Base-by-base conservation (phyloP, 1,140 invertebrate species). In the Bradysia coprophila region DNA sequence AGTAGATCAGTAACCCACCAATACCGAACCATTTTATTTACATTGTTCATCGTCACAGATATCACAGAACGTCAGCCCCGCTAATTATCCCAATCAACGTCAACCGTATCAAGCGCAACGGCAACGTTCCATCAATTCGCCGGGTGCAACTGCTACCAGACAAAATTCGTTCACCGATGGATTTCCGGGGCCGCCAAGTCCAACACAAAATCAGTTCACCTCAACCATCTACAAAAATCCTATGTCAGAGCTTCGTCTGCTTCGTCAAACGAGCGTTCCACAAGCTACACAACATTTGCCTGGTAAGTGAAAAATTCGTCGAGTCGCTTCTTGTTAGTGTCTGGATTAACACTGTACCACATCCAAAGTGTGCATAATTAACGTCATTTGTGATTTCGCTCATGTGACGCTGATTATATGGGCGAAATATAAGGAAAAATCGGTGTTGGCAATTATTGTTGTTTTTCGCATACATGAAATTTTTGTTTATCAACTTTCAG, bases 251-350 rank as follows among this genome's bases (percentile, higher is more conserved):
- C 68, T 55, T 58, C 69, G 75, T 45, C 54, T 76, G 45, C 75
- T 76, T 51, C 69, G 75, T 38, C 66, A 74, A 43, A 69, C 70
- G 32, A 76, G 71, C 51, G 69, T 72, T 33, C 73, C 75, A 13
- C 69, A 72, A 44, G 68, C 74, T 36, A 76, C 72, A 31, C 74
- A 73, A 47, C 75, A 77, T 57, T 62, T 78, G 59, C 72, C 75
- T 69, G 75, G 75, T 76, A 67, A 59, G 58, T 41, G 41, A 43
- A 19, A 13, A 3, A n/a, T 31, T 34, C 3, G n/a, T 34, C 18
- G 32, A 34, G 32, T 34, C 13, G n/a, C n/a, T n/a, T n/a, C n/a
- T n/a, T n/a, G n/a, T n/a, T n/a, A n/a, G n/a, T n/a, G n/a, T n/a
- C n/a, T n/a, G n/a, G n/a, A n/a, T n/a, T n/a, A n/a, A n/a, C n/a